phyloP scores from a whole-genome alignment of 2,888 invertebrate species.

The Drosophila hawaiiensis region DNA sequence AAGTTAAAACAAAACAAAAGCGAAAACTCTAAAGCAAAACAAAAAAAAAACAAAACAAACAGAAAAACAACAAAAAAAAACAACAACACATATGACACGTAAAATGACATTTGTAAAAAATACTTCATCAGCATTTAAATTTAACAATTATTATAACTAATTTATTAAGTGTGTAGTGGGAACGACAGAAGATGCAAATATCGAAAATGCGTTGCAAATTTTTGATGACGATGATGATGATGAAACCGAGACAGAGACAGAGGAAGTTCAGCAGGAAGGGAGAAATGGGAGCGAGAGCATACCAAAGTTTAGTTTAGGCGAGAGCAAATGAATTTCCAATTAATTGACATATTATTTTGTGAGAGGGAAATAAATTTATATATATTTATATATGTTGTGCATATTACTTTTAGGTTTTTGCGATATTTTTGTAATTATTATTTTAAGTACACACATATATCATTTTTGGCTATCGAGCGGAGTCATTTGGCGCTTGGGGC shows the following conservation, averaged over 20 bases:
- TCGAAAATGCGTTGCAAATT: conserved; percentile 20
- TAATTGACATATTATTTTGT: conserved; percentile 32
- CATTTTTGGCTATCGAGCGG: conserved; percentile 23
- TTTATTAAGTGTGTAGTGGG: conserved; percentile 53
- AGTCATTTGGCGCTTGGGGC: conserved; percentile 57
- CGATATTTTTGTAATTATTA: conserved; percentile 40
- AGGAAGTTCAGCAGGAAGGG: neutral
- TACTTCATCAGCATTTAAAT: conserved; percentile 80
- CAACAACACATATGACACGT: conserved; percentile 66
- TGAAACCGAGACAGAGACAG: conserved; percentile 1
- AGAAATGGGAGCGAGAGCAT: conserved; percentile 52
- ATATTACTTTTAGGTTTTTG: conserved; percentile 50
- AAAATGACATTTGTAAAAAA: conserved; percentile 81
- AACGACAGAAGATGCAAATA: conserved; percentile 12
- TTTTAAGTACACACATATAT: conserved; percentile 15
- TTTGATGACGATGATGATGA: conserved; percentile 5
- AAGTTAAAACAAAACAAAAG: conserved; percentile 38
- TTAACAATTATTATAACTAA: conserved; percentile 72
- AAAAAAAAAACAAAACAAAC: conserved; percentile 33
- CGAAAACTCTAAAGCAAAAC: conserved; percentile 34
- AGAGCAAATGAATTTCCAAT: conserved; percentile 61
- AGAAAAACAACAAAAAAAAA: conserved; percentile 17
- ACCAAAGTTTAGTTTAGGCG: conserved; percentile 76
- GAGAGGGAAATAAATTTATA: conserved; percentile 11
- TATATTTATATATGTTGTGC: conserved; percentile 49